phyloP scores from a whole-genome alignment of 2,888 invertebrate species.

The Habroteleia sp. region DNA sequence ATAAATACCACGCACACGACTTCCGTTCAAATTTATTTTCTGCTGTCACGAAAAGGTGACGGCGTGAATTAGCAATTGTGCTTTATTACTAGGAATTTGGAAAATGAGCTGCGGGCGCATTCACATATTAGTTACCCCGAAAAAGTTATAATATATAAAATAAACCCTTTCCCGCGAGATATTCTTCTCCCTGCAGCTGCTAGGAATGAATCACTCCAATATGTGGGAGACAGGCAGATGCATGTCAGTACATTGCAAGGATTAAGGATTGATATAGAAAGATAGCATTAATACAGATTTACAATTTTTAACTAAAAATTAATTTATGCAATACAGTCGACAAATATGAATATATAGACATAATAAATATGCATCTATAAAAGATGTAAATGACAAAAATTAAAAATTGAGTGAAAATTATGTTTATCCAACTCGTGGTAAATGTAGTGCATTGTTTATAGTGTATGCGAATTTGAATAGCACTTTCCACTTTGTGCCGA shows the following conservation, averaged over 20 bases:
- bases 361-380: too few species aligned
- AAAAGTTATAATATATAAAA: slow-evolving; percentile 10
- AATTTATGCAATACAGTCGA: too few species aligned
- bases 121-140: slow-evolving; percentile 31
- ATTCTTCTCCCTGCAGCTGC: slow-evolving; percentile 29
- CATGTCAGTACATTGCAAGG: slow-evolving; percentile 12
- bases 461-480: slow-evolving; percentile 9
- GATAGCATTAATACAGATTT: too few species aligned
- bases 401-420: too few species aligned
- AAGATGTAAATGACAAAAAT: too few species aligned
- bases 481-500: slow-evolving; percentile 39
- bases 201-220: slow-evolving; percentile 35
- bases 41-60: too few species aligned
- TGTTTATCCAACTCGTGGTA: too few species aligned
- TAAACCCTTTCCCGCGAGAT: slow-evolving; percentile 20
- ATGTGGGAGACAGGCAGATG: slow-evolving; percentile 46
- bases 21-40: too few species aligned
- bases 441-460: slow-evolving; percentile 29
- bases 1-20: too few species aligned
- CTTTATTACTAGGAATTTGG: slow-evolving; percentile 47
- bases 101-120: slow-evolving; percentile 50
- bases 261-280: too few species aligned
- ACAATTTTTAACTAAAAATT: too few species aligned
- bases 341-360: too few species aligned
- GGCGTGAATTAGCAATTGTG: slow-evolving; percentile 39